phyloP scores from a whole-genome alignment of 2,113 vertebrate genomes.

The Nyctibius bracteatus region DNA sequence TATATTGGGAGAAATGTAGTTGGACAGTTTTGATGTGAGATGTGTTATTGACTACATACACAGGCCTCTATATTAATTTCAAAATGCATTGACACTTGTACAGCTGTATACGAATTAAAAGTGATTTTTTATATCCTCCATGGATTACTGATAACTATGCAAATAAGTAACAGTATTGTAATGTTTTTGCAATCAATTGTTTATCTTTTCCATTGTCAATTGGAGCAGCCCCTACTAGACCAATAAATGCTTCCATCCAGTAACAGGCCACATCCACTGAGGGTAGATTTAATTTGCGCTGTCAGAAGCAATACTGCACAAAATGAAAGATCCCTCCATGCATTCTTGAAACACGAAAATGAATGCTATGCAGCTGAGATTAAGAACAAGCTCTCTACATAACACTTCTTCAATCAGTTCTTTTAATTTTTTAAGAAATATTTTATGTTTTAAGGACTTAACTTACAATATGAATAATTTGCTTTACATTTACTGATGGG shows the following conservation, averaged over 20 bases:
- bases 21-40: background rate
- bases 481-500: background rate
- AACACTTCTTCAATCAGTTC: background rate
- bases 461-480: background rate
- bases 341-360: background rate
- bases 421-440: background rate
- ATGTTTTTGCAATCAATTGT: conserved; percentile 5
- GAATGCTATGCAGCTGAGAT: background rate
- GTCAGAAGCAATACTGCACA: background rate
- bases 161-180: background rate
- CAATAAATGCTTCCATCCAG: background rate
- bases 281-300: background rate
- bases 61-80: background rate
- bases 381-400: background rate
- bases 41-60: background rate
- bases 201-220: background rate
- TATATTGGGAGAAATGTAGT: background rate
- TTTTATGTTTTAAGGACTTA: background rate
- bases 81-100: background rate
- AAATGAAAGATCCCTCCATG: background rate
- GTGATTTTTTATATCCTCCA: background rate
- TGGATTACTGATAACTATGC: background rate
- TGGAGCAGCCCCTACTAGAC: background rate
- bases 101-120: background rate
- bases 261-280: background rate